Evolutionary conservation across 1,140 invertebrate genomes (phyloP).

Genomic region (Archivesica marissinica): DNA sequence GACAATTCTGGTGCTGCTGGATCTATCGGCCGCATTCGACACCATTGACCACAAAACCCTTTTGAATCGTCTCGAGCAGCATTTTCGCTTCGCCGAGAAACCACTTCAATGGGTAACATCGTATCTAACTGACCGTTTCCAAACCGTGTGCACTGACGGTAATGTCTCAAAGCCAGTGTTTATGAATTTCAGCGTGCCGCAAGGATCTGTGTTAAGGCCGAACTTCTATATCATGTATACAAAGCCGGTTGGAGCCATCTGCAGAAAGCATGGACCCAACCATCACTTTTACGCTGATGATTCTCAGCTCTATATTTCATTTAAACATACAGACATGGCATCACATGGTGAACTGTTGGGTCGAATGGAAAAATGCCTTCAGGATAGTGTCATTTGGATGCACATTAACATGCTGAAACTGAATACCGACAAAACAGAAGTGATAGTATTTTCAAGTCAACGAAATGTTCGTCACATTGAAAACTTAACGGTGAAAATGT

Average conservation of each 20-base stretch:
- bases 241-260: slow-evolving; percentile 28
- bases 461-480: neutral
- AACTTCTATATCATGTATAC: slow-evolving; percentile 7
- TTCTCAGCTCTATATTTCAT: slow-evolving; percentile 21
- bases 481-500: neutral
- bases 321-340: slow-evolving; percentile 1
- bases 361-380: slow-evolving; percentile 19
- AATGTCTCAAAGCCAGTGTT: neutral
- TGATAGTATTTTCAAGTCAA: slow-evolving; percentile 22
- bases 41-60: slow-evolving; percentile 25
- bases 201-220: slow-evolving; percentile 19
- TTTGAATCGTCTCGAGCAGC: neutral
- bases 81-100: neutral
- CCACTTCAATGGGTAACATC: neutral
- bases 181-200: slow-evolving; percentile 41
- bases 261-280: neutral
- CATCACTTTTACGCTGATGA: slow-evolving; percentile 35
- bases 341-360: neutral
- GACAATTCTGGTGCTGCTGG: slow-evolving; percentile 32
- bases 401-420: slow-evolving; percentile 6
- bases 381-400: slow-evolving; percentile 10
- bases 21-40: slow-evolving; percentile 35
- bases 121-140: neutral
- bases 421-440: slow-evolving; percentile 33
- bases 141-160: slow-evolving; percentile 18